Evolutionary conservation across 1,140 invertebrate species (phyloP).

Genomic region (Hyles euphorbiae): DNA sequence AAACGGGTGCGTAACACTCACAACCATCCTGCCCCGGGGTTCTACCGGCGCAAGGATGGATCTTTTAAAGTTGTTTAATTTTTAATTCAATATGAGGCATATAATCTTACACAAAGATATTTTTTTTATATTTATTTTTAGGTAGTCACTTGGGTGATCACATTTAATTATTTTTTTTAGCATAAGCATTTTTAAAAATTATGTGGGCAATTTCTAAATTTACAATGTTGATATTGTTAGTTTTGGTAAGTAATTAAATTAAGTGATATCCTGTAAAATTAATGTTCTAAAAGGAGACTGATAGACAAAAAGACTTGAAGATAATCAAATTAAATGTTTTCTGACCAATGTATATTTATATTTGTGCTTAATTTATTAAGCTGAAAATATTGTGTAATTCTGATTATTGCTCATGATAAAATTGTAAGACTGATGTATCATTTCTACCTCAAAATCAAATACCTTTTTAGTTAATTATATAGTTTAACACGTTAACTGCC

Average conservation of each 20-base stretch:
- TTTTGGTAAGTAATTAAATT: no score
- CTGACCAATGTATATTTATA: neutral
- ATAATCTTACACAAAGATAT: neutral
- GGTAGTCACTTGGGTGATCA: neutral
- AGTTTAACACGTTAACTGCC: no score
- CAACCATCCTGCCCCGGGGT: constrained; percentile 59
- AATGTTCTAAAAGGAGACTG: no score
- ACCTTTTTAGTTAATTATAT: neutral
- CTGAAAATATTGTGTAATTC: neutral
- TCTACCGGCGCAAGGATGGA: constrained; percentile 58
- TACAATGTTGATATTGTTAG: no score
- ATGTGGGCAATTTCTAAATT: no score
- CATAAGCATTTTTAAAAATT: no score
- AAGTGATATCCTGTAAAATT: no score
- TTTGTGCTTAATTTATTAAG: constrained; percentile 4
- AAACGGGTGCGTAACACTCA: constrained; percentile 54
- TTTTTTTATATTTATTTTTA: constrained; percentile 1
- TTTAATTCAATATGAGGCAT: neutral
- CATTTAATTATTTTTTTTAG: neutral
- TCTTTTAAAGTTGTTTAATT: constrained; percentile 61
- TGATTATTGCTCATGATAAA: neutral
- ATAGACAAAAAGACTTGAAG: no score
- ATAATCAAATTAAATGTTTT: no score
- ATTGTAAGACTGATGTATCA: constrained; percentile 12
- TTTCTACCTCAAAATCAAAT: constrained; percentile 25